Base-by-base conservation (phyloP, 1,140 invertebrate species). In the Choristoneura fumiferana region DNA sequence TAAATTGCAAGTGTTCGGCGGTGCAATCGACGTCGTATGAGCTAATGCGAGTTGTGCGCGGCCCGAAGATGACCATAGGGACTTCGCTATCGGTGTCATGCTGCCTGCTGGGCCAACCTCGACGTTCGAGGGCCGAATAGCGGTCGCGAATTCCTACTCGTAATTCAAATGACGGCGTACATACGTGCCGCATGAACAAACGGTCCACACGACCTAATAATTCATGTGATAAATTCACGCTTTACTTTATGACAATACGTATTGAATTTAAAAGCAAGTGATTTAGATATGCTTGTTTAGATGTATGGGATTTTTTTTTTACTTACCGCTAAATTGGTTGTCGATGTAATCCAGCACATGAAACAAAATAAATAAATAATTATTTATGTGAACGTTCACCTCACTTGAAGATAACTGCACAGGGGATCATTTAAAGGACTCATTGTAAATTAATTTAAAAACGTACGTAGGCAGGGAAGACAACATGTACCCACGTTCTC, bases 61-160 rank as follows among this genome's bases (percentile, higher is more conserved):
- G 66, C 64, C 37, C 65, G 73, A 61, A 38, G 67, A 62, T 68
- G 67, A 68, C 79, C 79, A 77, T 74, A 78, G 78, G 78, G 81
- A 79, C 66, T 62, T 54, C 60, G 62, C 63, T 81, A 85, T 86
- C 71, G 76, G 79, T 86, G 83, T 81, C 85, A 84, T 69, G 63
- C 69, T 72, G 71, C 67, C 70, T 69, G 67, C 59, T 69, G 76
- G 65, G 66, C 60, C 65, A 73, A 58, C 54, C 58, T 43, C 62
- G 59, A 37, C 63, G 69, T 65, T 60, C 63, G 74, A 72, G 78
- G 79, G 76, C 82, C 80, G 75, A 82, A 83, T 87, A 88, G 85
- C 85, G 85, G 85, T 83, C 79, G 76, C 83, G 59, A 86, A 88
- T 88, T 86, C 85, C 85, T 79, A 75, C 81, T 85, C 85, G 85